These are phyloP conservation scores for Troilus luridus DNA, from an alignment of 2,888 invertebrate species.

Conservation along the genomic window DNA sequence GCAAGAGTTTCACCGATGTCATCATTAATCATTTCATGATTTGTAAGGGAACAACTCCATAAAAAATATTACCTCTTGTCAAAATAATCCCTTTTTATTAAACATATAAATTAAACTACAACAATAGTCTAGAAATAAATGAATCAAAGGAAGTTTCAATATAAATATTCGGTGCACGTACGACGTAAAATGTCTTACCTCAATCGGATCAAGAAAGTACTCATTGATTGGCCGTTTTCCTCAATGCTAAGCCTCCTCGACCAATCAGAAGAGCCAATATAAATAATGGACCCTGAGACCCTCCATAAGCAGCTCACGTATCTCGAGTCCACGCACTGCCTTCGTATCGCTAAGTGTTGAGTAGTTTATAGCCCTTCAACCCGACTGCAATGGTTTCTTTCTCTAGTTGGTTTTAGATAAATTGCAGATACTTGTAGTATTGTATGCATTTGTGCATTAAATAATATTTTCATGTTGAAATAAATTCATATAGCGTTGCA, in stretches of 20 bases:
- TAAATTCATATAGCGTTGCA: too few species aligned
- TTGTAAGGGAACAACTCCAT: too few species aligned
- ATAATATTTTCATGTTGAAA: too few species aligned
- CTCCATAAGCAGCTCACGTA: background rate
- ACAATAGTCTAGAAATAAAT: background rate
- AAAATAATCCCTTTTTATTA: too few species aligned
- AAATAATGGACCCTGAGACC: background rate
- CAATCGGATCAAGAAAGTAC: background rate
- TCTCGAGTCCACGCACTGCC: background rate
- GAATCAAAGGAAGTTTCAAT: background rate
- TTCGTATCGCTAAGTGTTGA: background rate
- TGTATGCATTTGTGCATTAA: too few species aligned
- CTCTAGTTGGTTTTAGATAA: background rate
- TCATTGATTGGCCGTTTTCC: background rate
- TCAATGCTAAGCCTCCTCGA: background rate
- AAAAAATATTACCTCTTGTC: too few species aligned
- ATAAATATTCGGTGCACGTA: background rate
- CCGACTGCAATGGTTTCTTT: background rate
- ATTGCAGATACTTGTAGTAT: too few species aligned
- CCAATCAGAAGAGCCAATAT: background rate
- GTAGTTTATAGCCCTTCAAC: background rate
- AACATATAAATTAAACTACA: background rate
- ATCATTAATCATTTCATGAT: too few species aligned
- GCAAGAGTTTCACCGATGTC: too few species aligned
- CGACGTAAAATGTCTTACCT: background rate